Evolutionary conservation across 2,888 invertebrate genomes (phyloP).

Genomic region (Unio delphinus): DNA sequence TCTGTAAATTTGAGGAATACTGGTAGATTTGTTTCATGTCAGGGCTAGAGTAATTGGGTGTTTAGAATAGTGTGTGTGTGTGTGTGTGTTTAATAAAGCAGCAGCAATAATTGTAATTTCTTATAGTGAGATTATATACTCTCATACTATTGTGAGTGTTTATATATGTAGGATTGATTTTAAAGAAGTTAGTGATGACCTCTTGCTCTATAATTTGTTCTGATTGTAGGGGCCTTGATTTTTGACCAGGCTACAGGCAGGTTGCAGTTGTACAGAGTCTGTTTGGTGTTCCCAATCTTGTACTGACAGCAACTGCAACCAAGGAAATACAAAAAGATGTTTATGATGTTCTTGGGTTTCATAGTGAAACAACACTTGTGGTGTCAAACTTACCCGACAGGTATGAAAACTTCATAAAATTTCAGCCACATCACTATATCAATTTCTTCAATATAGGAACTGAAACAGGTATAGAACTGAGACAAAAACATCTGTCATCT

Average conservation of each 20-base stretch:
- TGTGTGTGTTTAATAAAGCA: no score
- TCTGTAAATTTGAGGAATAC: no score
- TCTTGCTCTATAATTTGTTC: neutral
- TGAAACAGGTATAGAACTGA: no score
- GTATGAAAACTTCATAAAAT: conserved; percentile 1
- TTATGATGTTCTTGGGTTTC: conserved; percentile 10
- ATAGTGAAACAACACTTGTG: conserved; percentile 5
- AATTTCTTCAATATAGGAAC: no score
- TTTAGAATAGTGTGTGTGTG: no score
- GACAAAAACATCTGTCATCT: no score
- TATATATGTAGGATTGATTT: no score
- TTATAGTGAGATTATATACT: no score
- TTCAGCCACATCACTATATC: neutral
- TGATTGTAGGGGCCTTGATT: conserved; percentile 17
- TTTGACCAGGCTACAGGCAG: conserved; percentile 16
- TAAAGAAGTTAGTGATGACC: neutral
- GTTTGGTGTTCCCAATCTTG: conserved; percentile 14
- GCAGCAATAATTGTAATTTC: no score
- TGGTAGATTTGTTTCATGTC: no score
- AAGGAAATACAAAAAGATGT: conserved; percentile 16
- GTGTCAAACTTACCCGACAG: conserved; percentile 15
- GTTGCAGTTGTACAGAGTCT: conserved; percentile 15
- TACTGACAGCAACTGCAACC: conserved; percentile 21
- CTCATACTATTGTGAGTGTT: no score
- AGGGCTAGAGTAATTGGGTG: no score